Conservation (phyloP, 2,888 invertebrate genomes). For the Parelbella ahira region DNA sequence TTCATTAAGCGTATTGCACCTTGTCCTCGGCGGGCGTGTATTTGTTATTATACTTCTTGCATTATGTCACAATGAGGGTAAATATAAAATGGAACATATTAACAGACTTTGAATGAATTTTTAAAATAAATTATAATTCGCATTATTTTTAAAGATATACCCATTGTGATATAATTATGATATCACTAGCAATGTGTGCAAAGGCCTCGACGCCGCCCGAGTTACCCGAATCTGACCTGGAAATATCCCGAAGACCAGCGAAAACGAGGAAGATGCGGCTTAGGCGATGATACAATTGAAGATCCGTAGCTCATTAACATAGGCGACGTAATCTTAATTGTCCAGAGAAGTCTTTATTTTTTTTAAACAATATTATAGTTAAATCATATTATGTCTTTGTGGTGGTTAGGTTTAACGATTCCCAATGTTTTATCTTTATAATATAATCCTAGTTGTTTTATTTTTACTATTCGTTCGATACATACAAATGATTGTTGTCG, state of each 20-base stretch:
- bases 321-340: constrained; percentile 6
- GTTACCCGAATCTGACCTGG: constrained; percentile 70
- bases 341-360: too few relatives aligned
- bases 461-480: constrained; percentile 24
- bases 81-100: constrained; percentile 1
- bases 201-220: constrained; percentile 57
- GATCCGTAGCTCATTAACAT: constrained; percentile 4
- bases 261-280: constrained; percentile 17
- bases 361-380: too few relatives aligned
- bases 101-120: too few relatives aligned
- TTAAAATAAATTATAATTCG: too few relatives aligned
- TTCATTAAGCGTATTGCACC: too few relatives aligned
- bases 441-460: constrained; percentile 24
- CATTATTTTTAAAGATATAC: too few relatives aligned
- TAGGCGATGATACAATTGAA: background rate
- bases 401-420: constrained; percentile 27
- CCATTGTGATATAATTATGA: constrained; percentile 58
- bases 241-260: constrained; percentile 39
- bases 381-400: too few relatives aligned
- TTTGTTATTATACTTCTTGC: constrained; percentile 48
- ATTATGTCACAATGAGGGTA: constrained; percentile 60
- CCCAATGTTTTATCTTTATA: constrained; percentile 26
- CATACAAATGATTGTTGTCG: constrained; percentile 25
- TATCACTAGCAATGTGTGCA: constrained; percentile 78
- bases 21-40: constrained; percentile 69